Evolutionary conservation across 2,113 vertebrate genomes (phyloP), one percentile per base, ranked within the genome.

Genomic region (Spilogale gracilis): DNA sequence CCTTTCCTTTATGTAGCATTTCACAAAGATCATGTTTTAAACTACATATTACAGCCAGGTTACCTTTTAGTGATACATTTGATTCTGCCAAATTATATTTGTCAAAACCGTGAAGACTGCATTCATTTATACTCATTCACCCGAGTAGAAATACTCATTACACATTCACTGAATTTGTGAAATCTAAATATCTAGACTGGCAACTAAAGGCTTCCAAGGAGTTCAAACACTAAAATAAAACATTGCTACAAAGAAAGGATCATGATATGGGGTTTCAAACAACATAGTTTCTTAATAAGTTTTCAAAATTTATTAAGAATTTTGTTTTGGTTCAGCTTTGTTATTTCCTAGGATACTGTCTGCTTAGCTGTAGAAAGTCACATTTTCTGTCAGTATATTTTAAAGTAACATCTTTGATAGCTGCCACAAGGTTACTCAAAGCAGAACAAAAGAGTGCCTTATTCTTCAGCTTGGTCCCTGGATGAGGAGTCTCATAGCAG

Each of bases 381-480:
- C 17, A 74, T 95, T 97, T 97, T 79, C 11, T 98, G 93, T 96
- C 48, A 52, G 1, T 76, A 63, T 93, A 94, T 97, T 98, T 98
- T 97, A 96, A 97, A 98, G 79, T 73, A 85, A 48, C 0, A 3
- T 63, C 93, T 98, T 94, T 98, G 83, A 97, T 91, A 97, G 67
- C 91, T 96, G 87, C 63, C 5, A 1, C 10, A 54, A 78, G 81
- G 88, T 95, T 89, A 97, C 63, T 1, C 3, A 96, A 60, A 94
- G 82, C 81, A 93, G 94, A 97, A 94, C 32, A 78, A 86, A 97
- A 93, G 60, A 74, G 5, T 30, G 32, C 9, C 14, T 7, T 87
- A 2, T 96, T 74, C 38, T 94, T 56, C 13, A 56, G 10, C 32
- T n/a, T 38, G 76, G 50, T 93, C 80, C 61, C 91, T 89, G 80